phyloP scores from a whole-genome alignment of 2,113 vertebrate genomes.

The Calcarius ornatus region DNA sequence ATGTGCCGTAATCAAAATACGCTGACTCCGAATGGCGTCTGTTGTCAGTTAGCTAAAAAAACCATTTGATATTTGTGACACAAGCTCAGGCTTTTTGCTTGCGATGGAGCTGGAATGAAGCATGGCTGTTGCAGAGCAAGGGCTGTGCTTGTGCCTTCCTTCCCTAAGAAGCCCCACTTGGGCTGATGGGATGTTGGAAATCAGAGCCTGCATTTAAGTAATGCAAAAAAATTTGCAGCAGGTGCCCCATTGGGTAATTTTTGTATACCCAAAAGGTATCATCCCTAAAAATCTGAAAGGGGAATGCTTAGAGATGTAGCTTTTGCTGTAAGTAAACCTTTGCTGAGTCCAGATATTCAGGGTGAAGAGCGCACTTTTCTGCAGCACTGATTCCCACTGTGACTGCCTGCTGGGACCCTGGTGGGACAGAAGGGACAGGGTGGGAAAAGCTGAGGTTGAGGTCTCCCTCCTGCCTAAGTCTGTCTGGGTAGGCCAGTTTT shows the following conservation, averaged over 20 bases:
- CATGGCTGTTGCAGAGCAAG: not conserved
- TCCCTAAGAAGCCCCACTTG: not conserved
- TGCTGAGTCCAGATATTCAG: not conserved
- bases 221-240: rapidly evolving
- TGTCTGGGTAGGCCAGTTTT: not conserved
- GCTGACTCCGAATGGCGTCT: not conserved
- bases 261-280: not conserved
- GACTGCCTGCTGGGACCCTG: not conserved
- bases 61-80: not conserved
- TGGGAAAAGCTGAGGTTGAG: not conserved
- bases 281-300: not conserved
- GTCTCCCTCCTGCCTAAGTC: not conserved
- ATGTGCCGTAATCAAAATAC: not conserved
- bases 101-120: not conserved
- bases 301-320: not conserved
- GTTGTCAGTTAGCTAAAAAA: not conserved
- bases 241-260: not conserved
- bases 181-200: not conserved
- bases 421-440: not conserved
- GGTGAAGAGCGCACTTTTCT: not conserved
- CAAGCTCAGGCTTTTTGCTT: not conserved
- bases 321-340: not conserved
- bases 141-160: not conserved
- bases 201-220: not conserved
- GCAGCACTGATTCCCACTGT: rapidly evolving